Percentiles rank a stretch among this genome's conserved stretches.
These are phyloP conservation scores for Penaeus indicus DNA, from an alignment of 1,140 invertebrate species.

Conservation along the genomic window DNA sequence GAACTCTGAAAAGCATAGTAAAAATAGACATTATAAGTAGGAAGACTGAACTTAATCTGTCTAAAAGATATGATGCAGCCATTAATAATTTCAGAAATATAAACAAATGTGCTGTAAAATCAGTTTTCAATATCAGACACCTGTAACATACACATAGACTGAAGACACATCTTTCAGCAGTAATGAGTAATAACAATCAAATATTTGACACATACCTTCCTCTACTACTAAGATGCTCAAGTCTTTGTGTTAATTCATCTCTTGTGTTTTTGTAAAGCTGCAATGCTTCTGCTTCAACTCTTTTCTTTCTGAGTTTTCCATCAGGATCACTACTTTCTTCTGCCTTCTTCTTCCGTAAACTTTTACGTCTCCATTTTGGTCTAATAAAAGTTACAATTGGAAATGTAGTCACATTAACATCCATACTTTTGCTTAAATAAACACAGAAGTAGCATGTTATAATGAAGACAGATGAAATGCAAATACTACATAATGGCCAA, in stretches of 20 bases:
- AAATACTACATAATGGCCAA: too few species aligned
- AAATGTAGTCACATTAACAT: too few species aligned
- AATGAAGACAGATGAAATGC: too few species aligned
- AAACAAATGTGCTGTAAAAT: too few species aligned
- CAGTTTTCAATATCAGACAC: too few species aligned
- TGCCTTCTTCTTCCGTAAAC: constrained; percentile 56
- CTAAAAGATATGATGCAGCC: too few species aligned
- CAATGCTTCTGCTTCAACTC: constrained; percentile 50
- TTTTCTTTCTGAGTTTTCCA: constrained; percentile 26
- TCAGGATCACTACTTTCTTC: constrained; percentile 50
- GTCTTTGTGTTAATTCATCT: constrained; percentile 54
- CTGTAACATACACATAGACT: too few species aligned
- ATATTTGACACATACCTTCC: constrained; percentile 47
- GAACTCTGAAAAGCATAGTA: constrained; percentile 67
- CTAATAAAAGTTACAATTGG: not conserved
- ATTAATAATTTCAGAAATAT: too few species aligned
- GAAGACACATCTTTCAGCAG: not conserved
- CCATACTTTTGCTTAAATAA: too few species aligned
- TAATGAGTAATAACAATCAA: not conserved
- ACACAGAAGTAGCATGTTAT: too few species aligned
- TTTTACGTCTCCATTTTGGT: constrained; percentile 63
- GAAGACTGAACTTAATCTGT: too few species aligned
- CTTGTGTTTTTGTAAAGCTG: constrained; percentile 65
- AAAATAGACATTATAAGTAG: not conserved
- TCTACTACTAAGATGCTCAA: constrained; percentile 62